A percentile compares a stretch with the other conserved stretches of the same genome.
Conservation (phyloP, 1,140 invertebrate genomes). For the Lepeophtheirus salmonis region DNA sequence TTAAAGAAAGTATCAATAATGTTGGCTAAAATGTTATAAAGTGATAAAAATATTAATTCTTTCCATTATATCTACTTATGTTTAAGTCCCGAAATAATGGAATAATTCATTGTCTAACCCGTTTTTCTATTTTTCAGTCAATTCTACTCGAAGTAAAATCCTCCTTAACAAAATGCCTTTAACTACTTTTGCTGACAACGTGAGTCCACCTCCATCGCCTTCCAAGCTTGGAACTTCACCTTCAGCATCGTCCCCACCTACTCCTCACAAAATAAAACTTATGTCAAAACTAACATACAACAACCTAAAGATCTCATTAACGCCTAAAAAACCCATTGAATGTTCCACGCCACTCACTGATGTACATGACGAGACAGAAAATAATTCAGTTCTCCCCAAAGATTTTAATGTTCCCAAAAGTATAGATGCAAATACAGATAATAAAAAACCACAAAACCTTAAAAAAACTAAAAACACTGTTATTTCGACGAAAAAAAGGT, state of each 20-base stretch:
- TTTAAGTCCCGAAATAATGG: too few species aligned
- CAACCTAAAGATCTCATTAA: background rate
- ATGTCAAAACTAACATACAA: background rate
- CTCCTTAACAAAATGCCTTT: background rate
- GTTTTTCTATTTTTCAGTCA: background rate
- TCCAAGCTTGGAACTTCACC: background rate
- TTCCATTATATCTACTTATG: too few species aligned
- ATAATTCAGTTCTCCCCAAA: slow-evolving; percentile 6
- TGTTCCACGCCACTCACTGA: background rate
- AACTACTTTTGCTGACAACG: background rate
- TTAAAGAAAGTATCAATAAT: too few species aligned
- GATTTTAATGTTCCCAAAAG: background rate
- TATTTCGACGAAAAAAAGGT: background rate
- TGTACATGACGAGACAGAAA: background rate
- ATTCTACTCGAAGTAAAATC: background rate
- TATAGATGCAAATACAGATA: too few species aligned
- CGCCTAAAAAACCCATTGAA: background rate
- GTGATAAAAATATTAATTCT: too few species aligned
- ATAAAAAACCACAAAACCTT: background rate
- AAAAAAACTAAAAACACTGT: background rate
- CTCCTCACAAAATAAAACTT: slow-evolving; percentile 12
- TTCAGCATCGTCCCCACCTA: background rate
- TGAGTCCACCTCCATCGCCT: slow-evolving; percentile 1
- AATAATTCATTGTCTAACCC: too few species aligned
- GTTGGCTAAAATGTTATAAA: too few species aligned